Evolutionary conservation across 2,888 invertebrate species (phyloP), one percentile per base, ranked within the genome.

Genomic region (Nomada hirtipes): DNA sequence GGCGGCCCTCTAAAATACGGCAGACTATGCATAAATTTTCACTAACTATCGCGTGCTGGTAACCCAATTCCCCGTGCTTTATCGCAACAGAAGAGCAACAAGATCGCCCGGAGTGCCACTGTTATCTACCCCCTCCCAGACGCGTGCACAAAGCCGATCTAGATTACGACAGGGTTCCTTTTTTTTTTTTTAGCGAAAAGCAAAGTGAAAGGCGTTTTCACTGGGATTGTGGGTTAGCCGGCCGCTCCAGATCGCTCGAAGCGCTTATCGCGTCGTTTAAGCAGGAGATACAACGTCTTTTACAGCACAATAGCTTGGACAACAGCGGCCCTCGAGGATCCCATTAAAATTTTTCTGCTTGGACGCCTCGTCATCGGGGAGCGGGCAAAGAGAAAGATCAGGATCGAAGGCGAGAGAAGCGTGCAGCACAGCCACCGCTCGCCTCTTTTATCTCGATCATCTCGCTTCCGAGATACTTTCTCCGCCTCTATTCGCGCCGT

Each of bases 301-400:
- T 2, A n/a, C 18, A 15, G 44, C 2, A 52, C 69, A 57, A 75
- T 61, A n/a, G 65, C 3, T 60, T 47, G 67, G 75, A 47, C 72
- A 60, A 47, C 60, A n/a, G 29, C 7, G 59, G 53, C 47, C 26
- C 77, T 55, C 63, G 44, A 50, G 69, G 57, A 76, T 57, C 69
- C 78, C 76, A 78, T 78, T 81, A 76, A 70, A 73, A 83, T 76
- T 69, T 80, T 73, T 83, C 80, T 59, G 71, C 26, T 11, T 42
- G 60, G 60, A 69, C 82, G 81, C 81, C 79, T 74, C 81, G 83
- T 81, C 81, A 78, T 74, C 68, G 60, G 52, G 20, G 15, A 36
- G 7, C 20, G 10, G 11, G 15, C 2, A 70, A 50, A 44, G 23
- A 55, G 42, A 36, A 71, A 36, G 50, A 65, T 67, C 55, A 23